phyloP scores from a whole-genome alignment of 2,888 invertebrate genomes.

The Mesoligia furuncula region DNA sequence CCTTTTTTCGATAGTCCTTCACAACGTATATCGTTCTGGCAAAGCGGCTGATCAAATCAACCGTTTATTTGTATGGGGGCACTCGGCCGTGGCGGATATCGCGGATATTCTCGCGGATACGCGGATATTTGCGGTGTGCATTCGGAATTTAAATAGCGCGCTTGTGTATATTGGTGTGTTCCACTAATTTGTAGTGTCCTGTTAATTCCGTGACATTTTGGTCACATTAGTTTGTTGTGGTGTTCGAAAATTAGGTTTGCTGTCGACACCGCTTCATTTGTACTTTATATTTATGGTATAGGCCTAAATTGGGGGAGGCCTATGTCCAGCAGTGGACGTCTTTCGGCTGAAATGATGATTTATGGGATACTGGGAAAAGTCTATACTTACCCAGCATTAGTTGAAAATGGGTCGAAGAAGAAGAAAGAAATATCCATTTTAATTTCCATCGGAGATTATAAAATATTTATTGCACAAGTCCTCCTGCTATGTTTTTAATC shows the following conservation, averaged over 20 bases:
- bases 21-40: slow-evolving; percentile 68
- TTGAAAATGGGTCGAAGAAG: too few species aligned
- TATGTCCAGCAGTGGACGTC: too few species aligned
- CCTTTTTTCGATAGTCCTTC: slow-evolving; percentile 71
- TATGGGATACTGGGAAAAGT: not conserved
- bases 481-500: not conserved
- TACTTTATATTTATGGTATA: not conserved
- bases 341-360: too few species aligned
- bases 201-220: slow-evolving; percentile 55
- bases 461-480: too few species aligned
- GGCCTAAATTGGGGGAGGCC: too few species aligned
- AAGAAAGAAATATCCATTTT: not conserved
- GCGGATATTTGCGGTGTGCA: slow-evolving; percentile 69
- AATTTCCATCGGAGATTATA: not conserved
- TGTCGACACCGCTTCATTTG: slow-evolving; percentile 34
- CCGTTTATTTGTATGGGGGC: slow-evolving; percentile 82
- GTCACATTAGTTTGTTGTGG: slow-evolving; percentile 48
- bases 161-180: slow-evolving; percentile 60
- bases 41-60: slow-evolving; percentile 81
- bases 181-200: slow-evolving; percentile 64
- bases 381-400: not conserved
- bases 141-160: slow-evolving; percentile 67
- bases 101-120: slow-evolving; percentile 68
- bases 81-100: slow-evolving; percentile 73
- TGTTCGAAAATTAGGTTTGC: slow-evolving; percentile 37